Evolutionary conservation across 2,113 vertebrate genomes (phyloP).

Genomic region (Datnioides undecimradiatus): DNA sequence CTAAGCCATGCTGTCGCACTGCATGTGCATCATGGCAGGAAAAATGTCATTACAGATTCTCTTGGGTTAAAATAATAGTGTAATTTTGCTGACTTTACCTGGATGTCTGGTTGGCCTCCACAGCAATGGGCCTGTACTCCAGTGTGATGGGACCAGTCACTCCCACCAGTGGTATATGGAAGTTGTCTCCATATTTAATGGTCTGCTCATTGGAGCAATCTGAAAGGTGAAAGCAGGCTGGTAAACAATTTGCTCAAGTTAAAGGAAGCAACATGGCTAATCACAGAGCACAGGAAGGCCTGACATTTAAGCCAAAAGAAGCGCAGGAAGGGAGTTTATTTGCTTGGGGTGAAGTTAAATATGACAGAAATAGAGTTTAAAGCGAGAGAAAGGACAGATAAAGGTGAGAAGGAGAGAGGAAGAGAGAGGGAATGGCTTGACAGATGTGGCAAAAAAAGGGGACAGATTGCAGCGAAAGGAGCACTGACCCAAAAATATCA

Average conservation of each 20-base stretch:
- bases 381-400: conserved; percentile 10
- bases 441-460: conserved; percentile 52
- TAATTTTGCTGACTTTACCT: conserved; percentile 55
- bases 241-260: conserved; percentile 10
- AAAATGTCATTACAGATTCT: conserved; percentile 33
- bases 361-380: background rate
- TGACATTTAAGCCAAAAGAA: background rate
- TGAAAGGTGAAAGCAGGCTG: conserved; percentile 48
- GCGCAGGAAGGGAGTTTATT: background rate
- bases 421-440: background rate
- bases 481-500: conserved; percentile 61
- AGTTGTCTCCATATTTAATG: conserved; percentile 79
- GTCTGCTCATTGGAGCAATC: conserved; percentile 79
- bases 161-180: conserved; percentile 55
- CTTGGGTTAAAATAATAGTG: conserved; percentile 14
- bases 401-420: background rate
- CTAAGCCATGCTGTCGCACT: background rate
- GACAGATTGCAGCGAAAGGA: conserved; percentile 47
- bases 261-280: conserved; percentile 16
- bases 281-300: background rate
- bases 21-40: conserved; percentile 11
- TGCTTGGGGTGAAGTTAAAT: background rate
- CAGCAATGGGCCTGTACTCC: conserved; percentile 74
- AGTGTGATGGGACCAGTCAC: conserved; percentile 66
- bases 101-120: conserved; percentile 80